A percentile compares a stretch with the other conserved stretches of the same genome.
Conservation (phyloP, 2,113 vertebrate genomes). For the Tonatia bakeri region DNA sequence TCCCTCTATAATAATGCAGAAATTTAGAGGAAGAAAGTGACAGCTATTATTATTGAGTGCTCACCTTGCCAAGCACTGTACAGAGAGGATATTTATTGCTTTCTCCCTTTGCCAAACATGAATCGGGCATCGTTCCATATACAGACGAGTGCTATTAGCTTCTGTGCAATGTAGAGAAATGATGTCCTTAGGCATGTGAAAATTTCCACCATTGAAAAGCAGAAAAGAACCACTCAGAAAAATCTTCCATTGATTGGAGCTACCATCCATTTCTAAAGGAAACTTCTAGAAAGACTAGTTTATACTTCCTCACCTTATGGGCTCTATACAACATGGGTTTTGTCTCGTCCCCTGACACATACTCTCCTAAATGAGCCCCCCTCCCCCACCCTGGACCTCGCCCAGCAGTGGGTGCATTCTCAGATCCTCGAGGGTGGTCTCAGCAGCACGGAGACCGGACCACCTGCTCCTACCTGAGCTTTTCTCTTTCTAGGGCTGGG, state of each 20-base stretch:
- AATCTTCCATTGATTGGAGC: not conserved
- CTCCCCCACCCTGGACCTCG: too few species aligned
- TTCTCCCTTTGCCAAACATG: not conserved
- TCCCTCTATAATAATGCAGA: not conserved
- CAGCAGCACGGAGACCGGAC: not conserved
- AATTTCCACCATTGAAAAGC: not conserved
- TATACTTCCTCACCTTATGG: not conserved
- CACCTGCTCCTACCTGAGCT: not conserved
- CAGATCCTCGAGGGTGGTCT: not conserved
- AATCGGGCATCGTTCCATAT: not conserved
- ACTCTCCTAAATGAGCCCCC: too few species aligned
- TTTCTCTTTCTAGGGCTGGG: not conserved
- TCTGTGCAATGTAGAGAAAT: not conserved
- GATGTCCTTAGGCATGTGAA: not conserved
- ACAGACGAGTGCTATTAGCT: not conserved
- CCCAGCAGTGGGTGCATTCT: not conserved
- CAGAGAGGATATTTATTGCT: not conserved
- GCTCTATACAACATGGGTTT: not conserved
- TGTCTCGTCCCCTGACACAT: too few species aligned
- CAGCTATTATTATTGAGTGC: not conserved
- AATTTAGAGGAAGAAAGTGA: slow-evolving; percentile 16
- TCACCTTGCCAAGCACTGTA: not conserved
- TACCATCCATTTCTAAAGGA: not conserved
- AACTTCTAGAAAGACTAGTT: not conserved
- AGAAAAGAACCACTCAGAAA: not conserved